Base-by-base conservation (phyloP, 2,113 vertebrate genomes). In the Urocolius indicus region DNA sequence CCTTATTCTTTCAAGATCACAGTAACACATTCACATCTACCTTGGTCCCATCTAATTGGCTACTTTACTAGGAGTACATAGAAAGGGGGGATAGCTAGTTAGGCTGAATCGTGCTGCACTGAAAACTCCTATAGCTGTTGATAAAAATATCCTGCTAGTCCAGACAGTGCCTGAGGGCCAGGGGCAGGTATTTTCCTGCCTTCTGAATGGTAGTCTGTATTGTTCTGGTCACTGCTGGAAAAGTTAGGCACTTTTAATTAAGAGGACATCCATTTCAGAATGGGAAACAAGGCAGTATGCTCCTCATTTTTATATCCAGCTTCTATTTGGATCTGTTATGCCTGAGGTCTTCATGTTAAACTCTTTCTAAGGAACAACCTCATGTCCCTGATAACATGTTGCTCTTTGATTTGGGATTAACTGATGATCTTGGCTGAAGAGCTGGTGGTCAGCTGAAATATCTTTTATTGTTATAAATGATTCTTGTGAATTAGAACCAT, bases 301-400 rank as follows among this genome's bases (percentile, higher is more conserved):
- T 27, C 48, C 55, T 71, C 9, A 2, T 10, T 57, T 86, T 58
- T 62, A 16, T 18, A 10, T 15, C 38, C 43, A 71, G 8, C 32
- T 66, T 87, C 61, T 65, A 7, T 62, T 46, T 68, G 27, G 59
- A 43, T 65, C 23, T 61, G 45, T 71, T 34, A 1, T 65, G 17
- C 58, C 16, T 27, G n/a, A 84, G 22, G 23, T 90, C 73, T 54
- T 79, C 14, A 10, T 1, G 5, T 77, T 61, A 69, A 83, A 73
- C 16, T 43, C 36, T 68, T 61, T n/a, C 36, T n/a, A 43, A 68
- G 38, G 62, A 52, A 11, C 11, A 36, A 7, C 1, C n/a, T 87
- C 0, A 0, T 58, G 38, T 55, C n/a, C 46, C 16, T 87, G 77
- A 38, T 45, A 26, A 7, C 6, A 1, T 2, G 6, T 29, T 89